phyloP scores from a whole-genome alignment of 1,140 invertebrate species.

The Thrips palmi region DNA sequence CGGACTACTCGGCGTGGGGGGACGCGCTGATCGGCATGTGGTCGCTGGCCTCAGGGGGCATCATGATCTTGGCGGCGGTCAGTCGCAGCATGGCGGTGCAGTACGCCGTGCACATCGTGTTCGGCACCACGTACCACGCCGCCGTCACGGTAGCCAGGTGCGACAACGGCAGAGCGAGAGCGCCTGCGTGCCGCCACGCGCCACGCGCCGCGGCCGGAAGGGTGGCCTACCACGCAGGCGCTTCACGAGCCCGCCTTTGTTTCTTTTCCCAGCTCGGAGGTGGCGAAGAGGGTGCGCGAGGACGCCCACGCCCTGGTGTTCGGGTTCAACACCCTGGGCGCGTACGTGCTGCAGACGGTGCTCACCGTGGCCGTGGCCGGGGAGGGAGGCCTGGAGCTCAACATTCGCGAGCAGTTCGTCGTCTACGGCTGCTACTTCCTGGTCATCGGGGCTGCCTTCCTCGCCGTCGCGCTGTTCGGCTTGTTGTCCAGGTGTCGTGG shows the following conservation, averaged over 20 bases:
- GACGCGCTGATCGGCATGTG: too few relatives aligned
- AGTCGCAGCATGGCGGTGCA: constrained; percentile 53
- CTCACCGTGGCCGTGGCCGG: constrained; percentile 46
- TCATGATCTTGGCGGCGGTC: too few relatives aligned
- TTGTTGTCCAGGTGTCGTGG: too few relatives aligned
- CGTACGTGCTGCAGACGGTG: constrained; percentile 57
- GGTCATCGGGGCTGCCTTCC: too few relatives aligned
- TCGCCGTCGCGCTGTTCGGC: too few relatives aligned
- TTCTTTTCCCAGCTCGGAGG: constrained; percentile 48
- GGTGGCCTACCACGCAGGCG: too few relatives aligned
- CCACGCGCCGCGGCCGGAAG: too few relatives aligned
- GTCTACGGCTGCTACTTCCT: too few relatives aligned
- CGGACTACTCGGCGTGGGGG: too few relatives aligned
- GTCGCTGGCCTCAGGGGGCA: too few relatives aligned
- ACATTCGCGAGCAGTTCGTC: constrained; percentile 28
- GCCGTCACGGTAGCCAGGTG: constrained; percentile 74
- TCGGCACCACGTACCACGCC: constrained; percentile 60
- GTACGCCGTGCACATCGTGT: constrained; percentile 55
- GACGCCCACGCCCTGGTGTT: constrained; percentile 81
- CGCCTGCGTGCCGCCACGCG: too few relatives aligned
- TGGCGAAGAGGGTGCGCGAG: constrained; percentile 55
- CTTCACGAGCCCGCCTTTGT: too few relatives aligned
- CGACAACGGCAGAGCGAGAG: constrained; percentile 12
- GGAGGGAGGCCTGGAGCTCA: constrained; percentile 18
- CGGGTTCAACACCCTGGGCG: constrained; percentile 72